A percentile compares a stretch with the other conserved stretches of the same genome.
These are phyloP conservation scores for Suillia variegata DNA, from an alignment of 2,888 invertebrate genomes.

Conservation along the genomic window DNA sequence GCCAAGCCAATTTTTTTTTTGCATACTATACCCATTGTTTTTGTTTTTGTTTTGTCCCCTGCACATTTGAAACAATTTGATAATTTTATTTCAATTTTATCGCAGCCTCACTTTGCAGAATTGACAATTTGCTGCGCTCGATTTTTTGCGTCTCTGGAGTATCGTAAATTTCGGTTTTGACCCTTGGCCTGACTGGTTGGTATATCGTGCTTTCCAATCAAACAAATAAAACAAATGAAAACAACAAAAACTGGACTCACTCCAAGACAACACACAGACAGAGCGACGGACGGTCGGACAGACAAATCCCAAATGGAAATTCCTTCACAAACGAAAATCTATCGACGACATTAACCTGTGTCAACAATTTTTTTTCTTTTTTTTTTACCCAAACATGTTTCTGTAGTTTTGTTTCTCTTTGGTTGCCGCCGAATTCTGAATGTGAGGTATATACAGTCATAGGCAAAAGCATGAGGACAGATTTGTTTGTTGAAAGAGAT, in stretches of 20 bases:
- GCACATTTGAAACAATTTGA: conserved; percentile 3
- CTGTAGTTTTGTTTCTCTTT: too few relatives aligned
- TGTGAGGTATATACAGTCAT: too few relatives aligned
- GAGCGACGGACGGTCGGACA: neutral
- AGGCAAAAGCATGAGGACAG: too few relatives aligned
- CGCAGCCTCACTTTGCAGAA: neutral
- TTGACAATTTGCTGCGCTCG: neutral
- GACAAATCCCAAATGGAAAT: neutral
- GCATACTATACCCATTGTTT: neutral
- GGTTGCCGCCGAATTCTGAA: too few relatives aligned
- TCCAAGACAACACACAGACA: too few relatives aligned
- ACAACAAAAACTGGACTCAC: too few relatives aligned
- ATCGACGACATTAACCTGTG: conserved; percentile 3
- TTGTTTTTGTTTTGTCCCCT: neutral
- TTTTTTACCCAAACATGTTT: neutral
- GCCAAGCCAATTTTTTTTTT: neutral
- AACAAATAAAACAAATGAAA: neutral
- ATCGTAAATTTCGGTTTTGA: neutral
- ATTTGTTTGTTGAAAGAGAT: too few relatives aligned
- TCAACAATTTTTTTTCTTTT: conserved; percentile 1
- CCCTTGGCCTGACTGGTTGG: too few relatives aligned
- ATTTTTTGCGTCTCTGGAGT: neutral
- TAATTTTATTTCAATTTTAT: conserved; percentile 7
- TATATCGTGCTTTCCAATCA: neutral
- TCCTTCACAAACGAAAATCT: neutral